Conservation (phyloP, 2,888 invertebrate species). For the Eupithecia centaureata region DNA sequence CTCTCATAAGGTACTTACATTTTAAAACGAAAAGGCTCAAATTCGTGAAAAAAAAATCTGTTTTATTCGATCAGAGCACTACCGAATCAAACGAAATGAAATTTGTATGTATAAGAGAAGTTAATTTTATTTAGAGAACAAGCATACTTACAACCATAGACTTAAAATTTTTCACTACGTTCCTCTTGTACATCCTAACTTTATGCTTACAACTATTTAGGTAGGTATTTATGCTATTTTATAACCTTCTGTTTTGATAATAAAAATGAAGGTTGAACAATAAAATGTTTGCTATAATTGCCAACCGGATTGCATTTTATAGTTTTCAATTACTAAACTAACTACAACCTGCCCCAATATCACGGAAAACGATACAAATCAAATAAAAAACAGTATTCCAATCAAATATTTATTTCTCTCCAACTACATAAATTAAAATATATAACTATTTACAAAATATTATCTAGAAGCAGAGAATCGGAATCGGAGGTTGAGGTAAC, state of each 20-base stretch:
- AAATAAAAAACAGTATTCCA: slow-evolving; percentile 3
- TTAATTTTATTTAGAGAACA: too few species aligned
- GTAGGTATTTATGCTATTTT: not conserved
- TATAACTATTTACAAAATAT: slow-evolving; percentile 65
- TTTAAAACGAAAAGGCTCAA: too few species aligned
- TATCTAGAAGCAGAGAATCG: slow-evolving; percentile 17
- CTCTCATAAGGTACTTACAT: too few species aligned
- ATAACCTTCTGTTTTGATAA: not conserved
- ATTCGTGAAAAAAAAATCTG: too few species aligned
- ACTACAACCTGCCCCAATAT: not conserved
- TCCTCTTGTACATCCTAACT: too few species aligned
- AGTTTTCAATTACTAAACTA: not conserved
- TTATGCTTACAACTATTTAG: too few species aligned
- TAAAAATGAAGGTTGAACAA: not conserved
- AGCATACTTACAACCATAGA: too few species aligned
- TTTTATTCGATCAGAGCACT: too few species aligned
- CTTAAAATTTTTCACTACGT: too few species aligned
- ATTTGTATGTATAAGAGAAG: too few species aligned
- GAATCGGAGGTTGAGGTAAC: not conserved
- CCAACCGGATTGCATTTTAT: not conserved
- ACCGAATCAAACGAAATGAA: too few species aligned
- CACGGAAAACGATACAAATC: not conserved
- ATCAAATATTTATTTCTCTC: slow-evolving; percentile 48
- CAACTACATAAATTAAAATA: slow-evolving; percentile 55
- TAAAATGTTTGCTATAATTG: not conserved